Evolutionary conservation across 2,113 vertebrate species (phyloP).

Genomic region (Gila orcuttii): DNA sequence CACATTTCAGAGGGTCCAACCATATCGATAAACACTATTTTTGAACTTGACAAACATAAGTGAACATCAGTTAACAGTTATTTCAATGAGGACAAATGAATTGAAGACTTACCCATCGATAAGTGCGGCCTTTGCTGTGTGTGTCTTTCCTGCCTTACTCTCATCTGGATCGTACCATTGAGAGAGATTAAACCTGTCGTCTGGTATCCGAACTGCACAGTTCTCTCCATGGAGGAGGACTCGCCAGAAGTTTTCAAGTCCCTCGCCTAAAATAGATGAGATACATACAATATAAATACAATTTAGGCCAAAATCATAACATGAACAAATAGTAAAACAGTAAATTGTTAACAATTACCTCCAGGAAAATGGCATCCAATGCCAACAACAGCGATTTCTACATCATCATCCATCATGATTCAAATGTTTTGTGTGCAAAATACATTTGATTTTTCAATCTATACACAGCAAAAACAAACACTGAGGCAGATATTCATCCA

Average conservation of each 20-base stretch:
- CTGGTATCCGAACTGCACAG: conserved; percentile 78
- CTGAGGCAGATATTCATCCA: neutral
- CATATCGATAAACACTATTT: too few relatives aligned
- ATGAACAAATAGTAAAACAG: neutral
- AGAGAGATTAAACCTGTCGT: conserved; percentile 73
- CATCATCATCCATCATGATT: conserved; percentile 38
- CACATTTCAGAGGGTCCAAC: too few relatives aligned
- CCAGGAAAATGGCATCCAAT: conserved; percentile 79
- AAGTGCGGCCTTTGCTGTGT: conserved; percentile 76
- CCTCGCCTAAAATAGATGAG: conserved; percentile 74
- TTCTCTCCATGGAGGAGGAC: conserved; percentile 81
- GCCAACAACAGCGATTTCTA: conserved; percentile 73
- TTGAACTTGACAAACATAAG: neutral
- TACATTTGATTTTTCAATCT: too few relatives aligned
- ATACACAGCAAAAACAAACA: neutral
- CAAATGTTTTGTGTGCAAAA: neutral
- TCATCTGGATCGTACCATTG: conserved; percentile 79
- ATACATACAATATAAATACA: conserved; percentile 51
- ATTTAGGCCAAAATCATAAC: conserved; percentile 39
- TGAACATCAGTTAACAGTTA: neutral
- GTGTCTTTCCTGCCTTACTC: conserved; percentile 78
- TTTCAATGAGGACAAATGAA: neutral
- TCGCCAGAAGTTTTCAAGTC: conserved; percentile 83
- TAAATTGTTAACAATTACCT: conserved; percentile 58
- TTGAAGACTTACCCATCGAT: conserved; percentile 72